Base-by-base conservation (phyloP, 2,113 vertebrate genomes). In the Ahaetulla prasina region DNA sequence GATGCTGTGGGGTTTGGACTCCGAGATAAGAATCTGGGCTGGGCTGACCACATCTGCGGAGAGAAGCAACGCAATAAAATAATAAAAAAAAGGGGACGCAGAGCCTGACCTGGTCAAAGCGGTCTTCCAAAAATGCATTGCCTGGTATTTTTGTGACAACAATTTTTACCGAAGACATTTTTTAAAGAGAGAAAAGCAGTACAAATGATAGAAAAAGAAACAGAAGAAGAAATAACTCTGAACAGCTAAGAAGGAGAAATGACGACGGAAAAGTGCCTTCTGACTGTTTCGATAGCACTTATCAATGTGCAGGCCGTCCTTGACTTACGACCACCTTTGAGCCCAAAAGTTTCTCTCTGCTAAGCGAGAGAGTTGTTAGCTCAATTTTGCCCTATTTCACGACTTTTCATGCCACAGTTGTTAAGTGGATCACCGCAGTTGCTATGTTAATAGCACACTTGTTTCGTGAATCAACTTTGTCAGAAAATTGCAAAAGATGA, bases 21-120 rank as follows among this genome's bases (percentile, higher is more conserved):
- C 98, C 0, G 99, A 99, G 92, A 99, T 96, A 1, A 98, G 94
- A 14, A 99, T 97, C 53, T 96, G 95, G 3, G 96, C 95, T 0
- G 99, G 99, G 88, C 98, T 98, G 89, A 98, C 93, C 89, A 97
- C 96, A 52, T 97, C 98, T 97, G 96, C 1, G 87, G 96, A 39
- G 0, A 50, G 88, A 50, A 27, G 53, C 0, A 0, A 0, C 0
- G 8, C 80, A 30, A 14, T 20, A n/a, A 68, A 57, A 57, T 57
- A 47, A n/a, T n/a, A n/a, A n/a, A 1, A 25, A 47, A 89, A 60
- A 3, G 20, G 6, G 43, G 9, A 2, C 84, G 27, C 1, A 12
- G 4, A 30, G 25, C 27, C 85, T 4, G 20, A 11, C 16, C 47
- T 3, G 85, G n/a, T 30, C 6, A 18, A 50, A 50, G 11, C 6